Evolutionary conservation across 2,797 vertebrate genomes (phyloP), one percentile per base, ranked within the genome.

Genomic region (Falco novaeseelandiae): DNA sequence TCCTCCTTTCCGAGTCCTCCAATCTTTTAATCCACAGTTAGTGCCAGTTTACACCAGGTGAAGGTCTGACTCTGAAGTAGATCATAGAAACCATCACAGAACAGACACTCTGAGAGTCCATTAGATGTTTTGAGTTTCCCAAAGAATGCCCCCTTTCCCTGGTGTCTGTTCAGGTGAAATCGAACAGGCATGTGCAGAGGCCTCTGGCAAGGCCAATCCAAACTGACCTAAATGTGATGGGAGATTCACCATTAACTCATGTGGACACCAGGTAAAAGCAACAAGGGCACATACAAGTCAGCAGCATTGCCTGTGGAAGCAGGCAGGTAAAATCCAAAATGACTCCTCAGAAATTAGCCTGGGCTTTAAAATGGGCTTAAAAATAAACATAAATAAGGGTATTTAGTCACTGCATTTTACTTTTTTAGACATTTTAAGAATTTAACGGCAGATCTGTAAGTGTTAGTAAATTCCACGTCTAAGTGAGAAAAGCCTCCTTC

Each of bases 201-300:
- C 8, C 21, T 66, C 34, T 5, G 2, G 7, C 42, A 1, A 3
- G 14, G 7, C 3, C 8, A 72, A 14, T 36, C 25, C 16, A 46
- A 57, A 76, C 72, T 44, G 12, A 27, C n/a, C 19, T 22, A 29
- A 66, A 49, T 7, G 8, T 44, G n/a, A n/a, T 19, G 23, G 30
- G 30, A 79, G 48, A 42, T 42, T 86, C 67, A 27, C 5, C 14
- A 12, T 70, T 48, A 48, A 59, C 14, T 71, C 10, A 1, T 8
- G 15, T 40, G 29, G 29, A 32, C 34, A 6, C 19, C 4, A 2
- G 32, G 12, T n/a, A 27, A 52, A 86, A 54, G 14, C 44, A 54
- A 32, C 1, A 7, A 26, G 4, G 18, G 26, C 34, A n/a, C 44
- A 25, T 27, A 8, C 12, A 83, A 65, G 14, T 42, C 51, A 57